Base-by-base conservation (phyloP, 2,113 vertebrate species). In the Origma solitaria region DNA sequence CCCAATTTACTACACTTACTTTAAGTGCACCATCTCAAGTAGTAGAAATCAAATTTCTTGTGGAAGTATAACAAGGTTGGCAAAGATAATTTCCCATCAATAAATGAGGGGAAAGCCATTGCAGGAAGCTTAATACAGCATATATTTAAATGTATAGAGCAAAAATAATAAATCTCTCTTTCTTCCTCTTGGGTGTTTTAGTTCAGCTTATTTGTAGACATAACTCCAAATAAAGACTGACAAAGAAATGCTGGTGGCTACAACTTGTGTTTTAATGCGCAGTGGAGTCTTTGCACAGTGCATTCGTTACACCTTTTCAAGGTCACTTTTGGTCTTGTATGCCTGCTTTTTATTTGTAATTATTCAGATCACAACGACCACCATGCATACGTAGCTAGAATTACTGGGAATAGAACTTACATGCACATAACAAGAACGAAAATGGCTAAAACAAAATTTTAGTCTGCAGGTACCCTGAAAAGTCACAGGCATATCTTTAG, bases 171-270 rank as follows among this genome's bases (percentile, higher is more conserved):
- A 94, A 92, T 79, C 17, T 64, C 10, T 57, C 42, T 22, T 78
- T 72, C 56, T 75, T 68, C 7, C 9, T 87, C 37, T 73, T 5
- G 8, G 11, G 42, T 92, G 86, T 85, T 94, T 95, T 51, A 49
- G 71, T 82, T 61, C 8, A 80, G n/a, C 5, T 81, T 68, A 50
- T 93, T 68, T 94, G 31, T 64, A 83, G 31, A 72, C 25, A 24
- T 82, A 81, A 50, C 23, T 66, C 65, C 50, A 94, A 91, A 90
- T 92, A 86, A 91, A 90, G 91, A 91, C 38, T 70, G 72, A 90
- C n/a, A 92, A 92, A 64, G 77, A 81, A 92, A 40, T 44, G 86
- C 42, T 90, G 31, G 50, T 86, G 18, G 23, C 24, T 90, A 21
- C n/a, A 76, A 37, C 6, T 53, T 61, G 28, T 54, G 27, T 50